Conservation (phyloP, 2,113 vertebrate species). For the Chaetodon auriga region DNA sequence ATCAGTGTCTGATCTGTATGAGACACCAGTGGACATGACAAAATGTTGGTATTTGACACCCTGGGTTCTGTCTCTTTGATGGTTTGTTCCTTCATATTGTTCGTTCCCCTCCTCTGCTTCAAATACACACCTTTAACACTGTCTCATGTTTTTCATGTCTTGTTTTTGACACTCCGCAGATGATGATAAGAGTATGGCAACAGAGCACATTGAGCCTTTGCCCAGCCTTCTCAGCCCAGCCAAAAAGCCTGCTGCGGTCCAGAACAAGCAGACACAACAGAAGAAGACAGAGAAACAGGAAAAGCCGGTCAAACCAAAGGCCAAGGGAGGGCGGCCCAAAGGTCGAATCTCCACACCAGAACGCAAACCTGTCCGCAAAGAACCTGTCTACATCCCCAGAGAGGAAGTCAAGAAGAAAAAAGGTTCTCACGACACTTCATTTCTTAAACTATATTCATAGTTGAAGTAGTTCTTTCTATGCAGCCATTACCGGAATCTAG, state of each 20-base stretch:
- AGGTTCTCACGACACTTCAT: constrained; percentile 85
- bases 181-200: constrained; percentile 96
- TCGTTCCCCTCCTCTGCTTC: not conserved
- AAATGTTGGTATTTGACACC: too few species aligned
- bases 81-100: not conserved
- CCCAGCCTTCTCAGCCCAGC: constrained; percentile 89
- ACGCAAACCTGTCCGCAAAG: constrained; percentile 94
- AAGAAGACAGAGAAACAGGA: constrained; percentile 80
- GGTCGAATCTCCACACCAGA: constrained; percentile 96
- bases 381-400: constrained; percentile 92
- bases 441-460: not conserved
- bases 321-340: constrained; percentile 88
- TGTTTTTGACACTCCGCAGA: constrained; percentile 81
- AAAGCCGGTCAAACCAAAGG: constrained; percentile 92
- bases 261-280: constrained; percentile 77
- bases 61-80: not conserved
- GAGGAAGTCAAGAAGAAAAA: constrained; percentile 99
- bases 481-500: too few species aligned
- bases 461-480: not conserved
- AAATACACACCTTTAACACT: not conserved
- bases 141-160: not conserved
- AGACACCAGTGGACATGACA: too few species aligned
- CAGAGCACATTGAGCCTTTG: constrained; percentile 94
- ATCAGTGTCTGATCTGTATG: too few species aligned
- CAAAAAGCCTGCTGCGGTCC: constrained; percentile 52